phyloP scores from a whole-genome alignment of 1,140 invertebrate genomes.

The Bactericera cockerelli region DNA sequence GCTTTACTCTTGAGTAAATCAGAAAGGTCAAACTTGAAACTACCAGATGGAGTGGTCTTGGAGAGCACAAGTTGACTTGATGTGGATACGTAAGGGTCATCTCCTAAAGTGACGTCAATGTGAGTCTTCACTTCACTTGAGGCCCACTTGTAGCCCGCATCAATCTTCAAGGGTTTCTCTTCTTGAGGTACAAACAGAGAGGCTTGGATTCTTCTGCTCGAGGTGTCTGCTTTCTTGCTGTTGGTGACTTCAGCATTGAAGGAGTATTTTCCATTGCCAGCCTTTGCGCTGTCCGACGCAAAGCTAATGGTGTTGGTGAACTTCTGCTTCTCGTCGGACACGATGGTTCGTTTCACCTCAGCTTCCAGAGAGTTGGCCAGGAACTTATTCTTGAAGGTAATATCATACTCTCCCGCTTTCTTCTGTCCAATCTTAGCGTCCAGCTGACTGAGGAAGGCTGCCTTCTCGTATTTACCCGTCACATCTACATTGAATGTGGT shows the following conservation, averaged over 20 bases:
- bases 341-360: conserved; percentile 35
- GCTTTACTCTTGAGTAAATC: conserved; percentile 37
- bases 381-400: conserved; percentile 32
- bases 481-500: not conserved
- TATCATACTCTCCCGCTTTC: conserved; percentile 37
- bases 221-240: conserved; percentile 34
- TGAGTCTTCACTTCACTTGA: conserved; percentile 34
- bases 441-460: conserved; percentile 38
- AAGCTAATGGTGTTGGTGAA: conserved; percentile 30
- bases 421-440: conserved; percentile 35
- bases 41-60: conserved; percentile 31
- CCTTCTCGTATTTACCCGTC: conserved; percentile 22
- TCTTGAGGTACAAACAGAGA: conserved; percentile 32
- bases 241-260: conserved; percentile 39
- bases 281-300: conserved; percentile 35
- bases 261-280: conserved; percentile 41
- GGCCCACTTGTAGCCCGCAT: conserved; percentile 34
- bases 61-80: not conserved
- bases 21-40: conserved; percentile 35
- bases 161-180: conserved; percentile 37
- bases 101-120: conserved; percentile 32
- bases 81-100: conserved; percentile 35
- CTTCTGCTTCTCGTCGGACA: conserved; percentile 40
- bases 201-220: conserved; percentile 36
- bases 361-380: conserved; percentile 26